Conservation (phyloP, 2,113 vertebrate genomes). For the Globicephala melas region DNA sequence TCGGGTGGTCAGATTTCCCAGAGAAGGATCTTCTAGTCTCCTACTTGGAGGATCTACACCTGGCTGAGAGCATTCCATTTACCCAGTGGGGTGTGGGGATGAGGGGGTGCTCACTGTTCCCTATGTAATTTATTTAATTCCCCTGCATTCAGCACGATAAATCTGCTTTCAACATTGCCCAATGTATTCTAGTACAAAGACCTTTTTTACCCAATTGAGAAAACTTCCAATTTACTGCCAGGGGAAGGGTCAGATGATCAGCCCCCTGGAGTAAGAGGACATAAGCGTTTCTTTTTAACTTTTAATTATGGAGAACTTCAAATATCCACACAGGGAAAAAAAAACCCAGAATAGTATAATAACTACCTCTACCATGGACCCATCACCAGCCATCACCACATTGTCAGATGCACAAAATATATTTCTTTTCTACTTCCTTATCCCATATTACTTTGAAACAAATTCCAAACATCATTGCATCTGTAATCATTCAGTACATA, state of each 20-base stretch:
- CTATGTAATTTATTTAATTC: neutral
- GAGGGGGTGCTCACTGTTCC: neutral
- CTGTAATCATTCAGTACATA: neutral
- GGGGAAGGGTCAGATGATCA: neutral
- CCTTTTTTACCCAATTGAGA: neutral
- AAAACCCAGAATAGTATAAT: neutral
- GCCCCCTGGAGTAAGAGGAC: neutral
- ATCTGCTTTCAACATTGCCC: neutral
- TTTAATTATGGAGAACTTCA: neutral
- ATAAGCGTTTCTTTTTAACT: neutral
- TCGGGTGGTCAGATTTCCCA: neutral
- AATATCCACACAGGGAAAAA: neutral
- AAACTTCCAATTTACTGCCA: neutral
- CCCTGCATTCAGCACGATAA: neutral
- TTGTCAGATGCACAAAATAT: neutral
- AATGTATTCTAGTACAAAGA: neutral
- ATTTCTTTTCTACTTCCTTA: neutral
- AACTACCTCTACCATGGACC: neutral
- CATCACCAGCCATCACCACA: neutral
- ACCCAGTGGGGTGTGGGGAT: neutral
- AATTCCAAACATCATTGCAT: neutral
- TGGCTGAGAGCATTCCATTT: neutral
- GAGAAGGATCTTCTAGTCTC: neutral
- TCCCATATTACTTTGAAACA: neutral
- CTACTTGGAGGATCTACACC: neutral